phyloP scores from a whole-genome alignment of 2,888 invertebrate genomes.

The Drosophila picticornis region DNA sequence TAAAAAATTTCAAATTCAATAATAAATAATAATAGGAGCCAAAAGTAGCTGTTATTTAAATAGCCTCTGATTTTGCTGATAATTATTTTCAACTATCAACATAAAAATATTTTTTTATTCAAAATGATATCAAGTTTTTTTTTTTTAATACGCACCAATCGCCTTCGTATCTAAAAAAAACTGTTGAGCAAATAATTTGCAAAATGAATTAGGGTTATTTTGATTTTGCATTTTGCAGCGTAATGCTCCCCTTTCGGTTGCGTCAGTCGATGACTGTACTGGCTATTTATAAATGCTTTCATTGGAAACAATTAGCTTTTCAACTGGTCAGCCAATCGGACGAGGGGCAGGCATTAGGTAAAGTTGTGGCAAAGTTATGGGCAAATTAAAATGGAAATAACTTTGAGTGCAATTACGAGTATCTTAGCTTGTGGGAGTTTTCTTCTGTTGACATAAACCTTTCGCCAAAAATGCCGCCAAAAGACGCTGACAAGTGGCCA shows the following conservation, averaged over 20 bases:
- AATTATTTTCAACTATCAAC: background rate
- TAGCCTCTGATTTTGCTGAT: background rate
- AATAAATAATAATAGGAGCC: background rate
- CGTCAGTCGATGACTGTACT: background rate
- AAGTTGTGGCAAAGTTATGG: slow-evolving; percentile 64
- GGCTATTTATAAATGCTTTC: slow-evolving; percentile 15
- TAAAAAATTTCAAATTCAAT: background rate
- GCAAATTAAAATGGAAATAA: slow-evolving; percentile 66
- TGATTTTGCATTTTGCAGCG: background rate
- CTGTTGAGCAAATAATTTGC: slow-evolving; percentile 6
- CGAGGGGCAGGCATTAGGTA: slow-evolving; percentile 35
- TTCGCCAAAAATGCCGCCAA: slow-evolving; percentile 72
- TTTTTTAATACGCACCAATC: background rate
- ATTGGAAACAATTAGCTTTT: slow-evolving; percentile 11
- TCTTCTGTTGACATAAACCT: slow-evolving; percentile 78
- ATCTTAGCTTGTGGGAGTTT: slow-evolving; percentile 31
- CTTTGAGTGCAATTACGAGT: slow-evolving; percentile 56
- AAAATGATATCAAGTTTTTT: background rate
- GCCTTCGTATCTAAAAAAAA: background rate
- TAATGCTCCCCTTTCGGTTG: slow-evolving; percentile 2
- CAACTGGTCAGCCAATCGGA: slow-evolving; percentile 13
- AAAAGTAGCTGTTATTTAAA: background rate
- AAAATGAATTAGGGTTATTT: background rate
- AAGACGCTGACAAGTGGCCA: slow-evolving; percentile 75
- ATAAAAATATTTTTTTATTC: background rate